Evolutionary conservation across 2,888 invertebrate genomes (phyloP).

Genomic region (Protophormia terraenovae): DNA sequence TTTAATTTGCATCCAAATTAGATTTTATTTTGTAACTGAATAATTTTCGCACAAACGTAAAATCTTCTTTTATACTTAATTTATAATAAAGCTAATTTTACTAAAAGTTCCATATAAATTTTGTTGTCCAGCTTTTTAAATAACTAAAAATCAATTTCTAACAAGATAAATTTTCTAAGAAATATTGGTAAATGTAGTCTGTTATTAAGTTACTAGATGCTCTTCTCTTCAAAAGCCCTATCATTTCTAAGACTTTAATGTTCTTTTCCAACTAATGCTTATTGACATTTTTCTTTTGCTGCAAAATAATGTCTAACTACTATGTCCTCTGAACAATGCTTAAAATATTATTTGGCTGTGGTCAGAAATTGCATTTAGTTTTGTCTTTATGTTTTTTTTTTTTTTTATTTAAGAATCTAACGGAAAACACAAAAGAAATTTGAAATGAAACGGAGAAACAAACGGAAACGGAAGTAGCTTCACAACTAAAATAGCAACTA

Average conservation of each 20-base stretch:
- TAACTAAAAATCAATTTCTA: no score
- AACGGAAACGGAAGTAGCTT: constrained; percentile 61
- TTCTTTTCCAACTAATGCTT: not conserved
- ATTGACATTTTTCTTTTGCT: not conserved
- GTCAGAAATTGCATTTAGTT: constrained; percentile 46
- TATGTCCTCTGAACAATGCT: not conserved
- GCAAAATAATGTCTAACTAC: not conserved
- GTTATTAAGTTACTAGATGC: not conserved
- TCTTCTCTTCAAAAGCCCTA: not conserved
- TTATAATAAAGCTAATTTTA: no score
- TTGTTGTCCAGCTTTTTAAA: no score
- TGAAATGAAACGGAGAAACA: constrained; percentile 33
- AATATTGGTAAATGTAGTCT: not conserved
- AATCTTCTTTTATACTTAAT: no score
- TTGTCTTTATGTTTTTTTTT: not conserved
- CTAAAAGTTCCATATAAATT: no score
- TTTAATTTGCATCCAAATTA: no score
- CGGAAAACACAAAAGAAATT: not conserved
- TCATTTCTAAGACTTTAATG: not conserved
- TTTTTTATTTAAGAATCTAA: not conserved
- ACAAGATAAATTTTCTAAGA: not conserved
- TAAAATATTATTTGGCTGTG: constrained; percentile 10
- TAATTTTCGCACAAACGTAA: no score
- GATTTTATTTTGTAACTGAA: no score
- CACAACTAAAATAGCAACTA: constrained; percentile 26